Evolutionary conservation across 2,113 vertebrate genomes (phyloP), one percentile per base, ranked within the genome.

Genomic region (Cheilinus undulatus): DNA sequence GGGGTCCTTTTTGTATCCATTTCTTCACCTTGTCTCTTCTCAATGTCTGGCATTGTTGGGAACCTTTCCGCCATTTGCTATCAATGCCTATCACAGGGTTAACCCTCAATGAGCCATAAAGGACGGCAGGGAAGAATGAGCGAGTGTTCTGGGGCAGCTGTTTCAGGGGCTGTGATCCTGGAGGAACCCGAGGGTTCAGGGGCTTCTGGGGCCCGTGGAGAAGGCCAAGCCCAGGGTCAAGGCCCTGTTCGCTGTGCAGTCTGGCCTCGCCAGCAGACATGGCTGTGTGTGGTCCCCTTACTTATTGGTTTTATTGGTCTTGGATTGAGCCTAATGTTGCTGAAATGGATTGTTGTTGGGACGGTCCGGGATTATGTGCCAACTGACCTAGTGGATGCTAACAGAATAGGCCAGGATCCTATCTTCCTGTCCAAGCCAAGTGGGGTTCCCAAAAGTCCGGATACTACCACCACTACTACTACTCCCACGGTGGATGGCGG

Each of bases 311-410:
- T 96, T 82, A 93, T 97, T 43, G 97, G 97, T 79, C 91, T 98
- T 57, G 97, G 95, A 79, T 93, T 98, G 78, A 98, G 97, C 87
- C 91, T 98, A 45, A 97, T 98, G 97, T 92, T 98, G 28, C 92
- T 98, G 86, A 96, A 97, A 91, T 98, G 96, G 96, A 98, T 98
- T 74, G 95, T 98, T 59, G 96, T 97, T 56, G 97, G 97, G 60
- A 96, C 97, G 32, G 97, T 96, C 60, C 88, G 95, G 91, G 97
- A 98, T 89, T 97, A 97, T 75, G 95, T 97, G 79, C 97, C 97
- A 77, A 95, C 96, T 5, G 96, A 98, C 86, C 90, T 97, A 84
- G 95, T 97, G 91, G 95, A 95, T 83, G 95, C 96, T 87, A 97
- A 97, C 76, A 94, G 95, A 32, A 96, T 96, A 80, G 97, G 96